Evolutionary conservation across 2,113 vertebrate genomes (phyloP), one percentile per base, ranked within the genome.

Genomic region (Neofelis nebulosa): DNA sequence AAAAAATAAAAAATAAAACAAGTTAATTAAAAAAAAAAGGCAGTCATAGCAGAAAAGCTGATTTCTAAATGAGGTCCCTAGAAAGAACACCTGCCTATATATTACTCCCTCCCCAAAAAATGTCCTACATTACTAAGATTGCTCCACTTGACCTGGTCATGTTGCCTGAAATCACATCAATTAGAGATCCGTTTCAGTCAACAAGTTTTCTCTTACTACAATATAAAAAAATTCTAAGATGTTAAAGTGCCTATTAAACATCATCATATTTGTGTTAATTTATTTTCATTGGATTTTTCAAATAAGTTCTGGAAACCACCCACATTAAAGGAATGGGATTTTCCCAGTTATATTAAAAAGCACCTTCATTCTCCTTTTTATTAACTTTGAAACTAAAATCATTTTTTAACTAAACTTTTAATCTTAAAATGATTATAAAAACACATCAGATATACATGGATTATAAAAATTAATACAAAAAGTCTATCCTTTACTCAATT

Each of bases 291-390:
- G 66, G 31, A 63, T 85, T 94, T 89, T 97, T 92, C 79, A 63
- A 94, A 45, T 33, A 82, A 48, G 79, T 41, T 88, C 33, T 50
- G 36, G 63, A 71, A 90, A 78, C 81, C 84, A 80, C 15, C 29
- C 80, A 7, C 16, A 55, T 6, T 82, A 38, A 89, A 92, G 41
- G 45, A 94, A 45, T 38, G 81, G 33, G 8, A 74, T 55, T 95
- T 94, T 94, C 76, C 85, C 63, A 89, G 81, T 86, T 97, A 76
- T 12, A 84, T 95, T 91, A 41, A 48, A 89, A 92, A 97, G 52
- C 2, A 71, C 9, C 16, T 86, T 92, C 12, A 50, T 81, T 92
- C n/a, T 94, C 29, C 25, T 45, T 21, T 13, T 85, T 94, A 80
- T 23, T 85, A 76, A 65, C 48, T 92, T 81, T 92, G 73, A 94